Evolutionary conservation across 2,888 invertebrate species (phyloP).

Genomic region (Axea sp.): DNA sequence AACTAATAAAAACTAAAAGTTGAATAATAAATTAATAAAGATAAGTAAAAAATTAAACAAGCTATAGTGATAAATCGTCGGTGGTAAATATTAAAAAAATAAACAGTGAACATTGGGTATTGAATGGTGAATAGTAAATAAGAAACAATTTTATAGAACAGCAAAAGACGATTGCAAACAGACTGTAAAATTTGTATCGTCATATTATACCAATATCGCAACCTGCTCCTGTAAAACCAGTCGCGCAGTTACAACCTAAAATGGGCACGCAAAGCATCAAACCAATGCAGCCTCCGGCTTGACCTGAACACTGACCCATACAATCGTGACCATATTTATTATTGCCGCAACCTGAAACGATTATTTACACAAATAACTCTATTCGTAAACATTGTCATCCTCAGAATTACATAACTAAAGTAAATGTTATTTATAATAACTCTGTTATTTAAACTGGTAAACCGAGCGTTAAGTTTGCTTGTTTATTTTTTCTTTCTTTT

Average conservation of each 20-base stretch:
- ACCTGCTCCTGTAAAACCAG: conserved; percentile 57
- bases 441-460: no score
- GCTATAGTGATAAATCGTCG: no score
- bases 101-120: background rate
- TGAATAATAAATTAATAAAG: no score
- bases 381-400: conserved; percentile 14
- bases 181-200: background rate
- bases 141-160: background rate
- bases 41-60: no score
- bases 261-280: conserved; percentile 59
- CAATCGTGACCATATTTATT: conserved; percentile 63
- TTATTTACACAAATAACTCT: conserved; percentile 39
- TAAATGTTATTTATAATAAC: no score
- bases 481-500: no score
- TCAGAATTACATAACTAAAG: no score
- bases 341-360: conserved; percentile 60
- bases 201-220: conserved; percentile 54
- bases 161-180: background rate
- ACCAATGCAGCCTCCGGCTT: conserved; percentile 59
- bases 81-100: no score
- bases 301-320: conserved; percentile 61
- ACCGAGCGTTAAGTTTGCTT: no score
- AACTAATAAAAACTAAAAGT: no score
- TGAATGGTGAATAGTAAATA: background rate
- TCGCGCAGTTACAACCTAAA: conserved; percentile 62